phyloP scores from a whole-genome alignment of 1,140 invertebrate genomes.

The Diorhabda elongata region DNA sequence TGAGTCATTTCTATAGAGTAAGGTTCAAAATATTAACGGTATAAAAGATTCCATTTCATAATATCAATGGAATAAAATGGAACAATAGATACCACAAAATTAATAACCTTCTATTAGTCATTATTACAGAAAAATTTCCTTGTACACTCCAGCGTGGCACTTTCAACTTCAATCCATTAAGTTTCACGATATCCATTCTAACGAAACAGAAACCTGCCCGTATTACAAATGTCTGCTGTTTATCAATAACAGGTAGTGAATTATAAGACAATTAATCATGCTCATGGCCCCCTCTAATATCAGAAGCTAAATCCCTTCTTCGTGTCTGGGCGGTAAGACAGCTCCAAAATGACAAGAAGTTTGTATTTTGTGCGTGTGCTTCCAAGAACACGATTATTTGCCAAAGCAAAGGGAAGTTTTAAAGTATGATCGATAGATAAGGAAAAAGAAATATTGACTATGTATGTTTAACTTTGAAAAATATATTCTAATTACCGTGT shows the following conservation, averaged over 20 bases:
- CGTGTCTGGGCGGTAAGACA: neutral
- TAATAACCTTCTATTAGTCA: no score
- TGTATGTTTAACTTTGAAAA: no score
- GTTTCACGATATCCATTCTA: neutral
- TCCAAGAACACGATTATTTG: slow-evolving; percentile 2
- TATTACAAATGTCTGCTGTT: slow-evolving; percentile 9
- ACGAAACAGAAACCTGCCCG: neutral
- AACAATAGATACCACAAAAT: no score
- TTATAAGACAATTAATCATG: slow-evolving; percentile 19
- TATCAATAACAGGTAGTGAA: slow-evolving; percentile 20
- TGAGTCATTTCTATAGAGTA: no score
- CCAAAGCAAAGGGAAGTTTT: neutral
- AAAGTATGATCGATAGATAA: neutral
- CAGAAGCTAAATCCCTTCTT: neutral
- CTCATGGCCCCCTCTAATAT: slow-evolving; percentile 11
- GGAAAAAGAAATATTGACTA: neutral
- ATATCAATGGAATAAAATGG: no score
- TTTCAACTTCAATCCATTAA: neutral
- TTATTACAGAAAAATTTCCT: no score
- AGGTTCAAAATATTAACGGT: no score
- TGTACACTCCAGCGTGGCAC: neutral
- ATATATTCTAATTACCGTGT: no score
- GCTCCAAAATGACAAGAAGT: neutral
- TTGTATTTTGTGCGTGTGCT: slow-evolving; percentile 1
- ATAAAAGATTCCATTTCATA: no score